phyloP scores from a whole-genome alignment of 2,797 vertebrate species.

The Trachurus trachurus region DNA sequence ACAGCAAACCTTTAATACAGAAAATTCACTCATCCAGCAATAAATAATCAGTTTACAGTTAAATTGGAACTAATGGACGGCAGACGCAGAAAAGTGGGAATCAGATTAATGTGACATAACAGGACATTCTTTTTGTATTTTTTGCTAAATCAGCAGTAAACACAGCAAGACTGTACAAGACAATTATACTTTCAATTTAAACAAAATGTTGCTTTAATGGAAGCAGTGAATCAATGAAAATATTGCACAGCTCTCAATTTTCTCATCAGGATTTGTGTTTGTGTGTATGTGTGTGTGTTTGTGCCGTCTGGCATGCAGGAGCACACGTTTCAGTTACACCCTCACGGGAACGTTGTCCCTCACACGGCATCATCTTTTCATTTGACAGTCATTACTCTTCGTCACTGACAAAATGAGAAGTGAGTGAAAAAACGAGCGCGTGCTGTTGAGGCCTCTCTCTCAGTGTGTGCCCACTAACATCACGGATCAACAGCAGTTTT shows the following conservation, averaged over 20 bases:
- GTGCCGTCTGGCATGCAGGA: background rate
- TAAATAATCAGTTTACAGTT: background rate
- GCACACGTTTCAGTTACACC: constrained; percentile 22
- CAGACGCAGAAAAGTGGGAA: constrained; percentile 38
- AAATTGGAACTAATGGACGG: constrained; percentile 17
- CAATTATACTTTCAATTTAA: constrained; percentile 56
- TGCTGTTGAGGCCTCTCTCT: background rate
- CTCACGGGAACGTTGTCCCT: constrained; percentile 32
- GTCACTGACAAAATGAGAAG: constrained; percentile 30
- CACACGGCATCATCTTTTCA: constrained; percentile 42
- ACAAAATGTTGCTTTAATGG: constrained; percentile 53
- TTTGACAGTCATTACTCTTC: constrained; percentile 58
- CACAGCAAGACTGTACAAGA: constrained; percentile 28
- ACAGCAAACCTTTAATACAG: background rate
- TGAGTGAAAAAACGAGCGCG: background rate
- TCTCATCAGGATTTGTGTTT: constrained; percentile 19
- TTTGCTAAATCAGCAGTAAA: constrained; percentile 54
- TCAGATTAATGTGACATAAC: constrained; percentile 29
- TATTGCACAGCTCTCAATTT: constrained; percentile 30
- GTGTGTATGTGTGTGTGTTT: constrained; percentile 3
- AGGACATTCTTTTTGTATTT: constrained; percentile 8
- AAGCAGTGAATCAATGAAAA: constrained; percentile 52
- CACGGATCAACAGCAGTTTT: constrained; percentile 38
- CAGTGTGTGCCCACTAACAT: constrained; percentile 8
- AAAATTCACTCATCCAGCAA: constrained; percentile 4